Base-by-base conservation (phyloP, 2,888 invertebrate genomes). In the Pristionchus exspectatus region DNA sequence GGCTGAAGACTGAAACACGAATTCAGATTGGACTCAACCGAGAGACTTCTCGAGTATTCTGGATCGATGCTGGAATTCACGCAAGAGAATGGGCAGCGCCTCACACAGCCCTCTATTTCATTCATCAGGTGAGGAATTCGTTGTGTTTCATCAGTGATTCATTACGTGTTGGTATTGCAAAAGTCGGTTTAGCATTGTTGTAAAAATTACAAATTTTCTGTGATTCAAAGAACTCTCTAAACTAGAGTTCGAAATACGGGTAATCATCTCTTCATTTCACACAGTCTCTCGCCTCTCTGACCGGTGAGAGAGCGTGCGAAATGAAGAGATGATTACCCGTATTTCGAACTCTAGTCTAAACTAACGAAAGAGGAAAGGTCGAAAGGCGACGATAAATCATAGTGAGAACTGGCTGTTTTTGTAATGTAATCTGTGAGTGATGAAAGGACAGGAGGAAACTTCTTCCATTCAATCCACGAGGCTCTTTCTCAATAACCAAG, bases 51-150 rank as follows among this genome's bases (percentile, higher is more conserved):
- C 77, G 93, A 44, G 92, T 93, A 1, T 93, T 95, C 91, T 95
- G 95, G 95, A 94, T 95, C 50, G 95, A 95, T 90, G 95, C 94
- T 0, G 94, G 94, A 2, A 95, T 94, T 56, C 94, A 95, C 90
- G 94, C 94, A 5, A 88, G 95, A 56, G 95, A 95, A 89, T 95
- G 95, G 95, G 94, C 95, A 4, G 94, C 95, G 24, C 94, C 94
- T 3, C 95, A 95, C 90, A 94, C 94, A 1, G 94, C 95, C 2
- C 90, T 95, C 10, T 95, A 94, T 90, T 95, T 95, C 88, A 95
- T 95, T 77, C 93, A 95, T 91, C 94, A 95, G 92, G 94, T 93
- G 74, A 33, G 72, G 21, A 10, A 14, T 27, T 1, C 16, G 14
- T 63, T 63, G 63, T 2, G 21, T 24, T 18, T 63, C 63, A 50